Evolutionary conservation across 2,888 invertebrate species (phyloP).

Genomic region (Plagodis pulveraria): DNA sequence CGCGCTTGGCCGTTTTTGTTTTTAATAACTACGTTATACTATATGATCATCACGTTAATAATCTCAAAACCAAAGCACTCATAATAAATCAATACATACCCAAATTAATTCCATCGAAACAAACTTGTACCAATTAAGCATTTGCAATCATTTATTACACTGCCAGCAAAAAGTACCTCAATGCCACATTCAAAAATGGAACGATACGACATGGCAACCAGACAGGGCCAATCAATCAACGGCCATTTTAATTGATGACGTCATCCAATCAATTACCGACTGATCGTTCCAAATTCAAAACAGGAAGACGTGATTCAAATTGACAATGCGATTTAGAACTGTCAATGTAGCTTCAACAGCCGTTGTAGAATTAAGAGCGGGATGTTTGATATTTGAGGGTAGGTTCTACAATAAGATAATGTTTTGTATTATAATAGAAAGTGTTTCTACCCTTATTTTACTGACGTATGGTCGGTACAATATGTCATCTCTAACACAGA

Average conservation of each 20-base stretch:
- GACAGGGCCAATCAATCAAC: slow-evolving; percentile 54
- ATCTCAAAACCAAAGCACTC: too few relatives aligned
- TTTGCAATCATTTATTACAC: slow-evolving; percentile 21
- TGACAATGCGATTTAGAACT: slow-evolving; percentile 24
- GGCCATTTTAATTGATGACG: slow-evolving; percentile 55
- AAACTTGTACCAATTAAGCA: slow-evolving; percentile 17
- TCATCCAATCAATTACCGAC: slow-evolving; percentile 55
- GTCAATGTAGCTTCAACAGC: slow-evolving; percentile 3
- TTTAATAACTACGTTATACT: too few relatives aligned
- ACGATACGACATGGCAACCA: slow-evolving; percentile 24
- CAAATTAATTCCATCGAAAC: slow-evolving; percentile 10
- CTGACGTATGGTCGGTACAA: too few relatives aligned
- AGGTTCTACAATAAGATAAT: too few relatives aligned
- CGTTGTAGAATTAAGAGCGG: too few relatives aligned
- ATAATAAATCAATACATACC: background rate
- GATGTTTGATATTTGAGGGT: slow-evolving; percentile 5
- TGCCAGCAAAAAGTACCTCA: slow-evolving; percentile 22
- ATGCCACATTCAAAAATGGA: slow-evolving; percentile 35
- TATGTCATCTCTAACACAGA: too few relatives aligned
- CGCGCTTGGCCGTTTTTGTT: too few relatives aligned
- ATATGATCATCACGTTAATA: too few relatives aligned
- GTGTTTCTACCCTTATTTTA: too few relatives aligned
- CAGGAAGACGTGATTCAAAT: slow-evolving; percentile 44
- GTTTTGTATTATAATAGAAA: too few relatives aligned
- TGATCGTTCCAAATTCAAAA: slow-evolving; percentile 50